Conservation (phyloP, 37 sponge, comb jelly and placozoan genomes). For the Chondrosia reniformis region DNA sequence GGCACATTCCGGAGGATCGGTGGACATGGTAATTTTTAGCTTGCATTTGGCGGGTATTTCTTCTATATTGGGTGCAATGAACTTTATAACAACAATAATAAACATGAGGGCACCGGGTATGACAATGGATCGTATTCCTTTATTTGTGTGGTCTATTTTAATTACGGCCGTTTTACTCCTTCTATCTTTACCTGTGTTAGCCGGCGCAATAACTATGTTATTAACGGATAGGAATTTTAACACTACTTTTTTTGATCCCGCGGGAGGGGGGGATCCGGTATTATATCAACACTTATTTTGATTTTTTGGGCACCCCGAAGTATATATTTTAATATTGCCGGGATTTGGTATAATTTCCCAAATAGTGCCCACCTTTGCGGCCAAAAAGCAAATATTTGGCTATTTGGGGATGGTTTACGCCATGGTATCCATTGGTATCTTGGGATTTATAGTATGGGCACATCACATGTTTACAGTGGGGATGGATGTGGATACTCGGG, state of each 20-base stretch:
- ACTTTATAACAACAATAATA: constrained; percentile 84
- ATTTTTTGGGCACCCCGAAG: constrained; percentile 91
- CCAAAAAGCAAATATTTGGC: constrained; percentile 84
- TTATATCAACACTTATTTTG: constrained; percentile 93
- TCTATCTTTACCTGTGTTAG: constrained; percentile 86
- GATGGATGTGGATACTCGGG: constrained; percentile 89
- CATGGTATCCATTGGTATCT: constrained; percentile 84
- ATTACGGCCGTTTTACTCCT: constrained; percentile 73
- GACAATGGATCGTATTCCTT: constrained; percentile 56
- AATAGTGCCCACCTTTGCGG: constrained; percentile 66
- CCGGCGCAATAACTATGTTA: constrained; percentile 85
- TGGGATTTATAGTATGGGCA: constrained; percentile 89
- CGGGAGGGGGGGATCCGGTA: constrained; percentile 87
- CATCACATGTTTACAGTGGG: constrained; percentile 91
- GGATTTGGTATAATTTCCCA: constrained; percentile 89
- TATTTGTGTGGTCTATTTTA: constrained; percentile 88
- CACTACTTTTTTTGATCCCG: constrained; percentile 91
- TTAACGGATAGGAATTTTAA: constrained; percentile 89
- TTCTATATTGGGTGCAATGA: constrained; percentile 72
- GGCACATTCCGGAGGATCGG: constrained; percentile 69
- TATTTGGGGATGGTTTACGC: constrained; percentile 90
- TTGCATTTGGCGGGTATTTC: constrained; percentile 80
- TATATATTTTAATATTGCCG: constrained; percentile 83
- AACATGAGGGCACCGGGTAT: constrained; percentile 83
- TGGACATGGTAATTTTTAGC: constrained; percentile 78